Conservation (phyloP, 2,888 invertebrate species). For the Sericinus montela region DNA sequence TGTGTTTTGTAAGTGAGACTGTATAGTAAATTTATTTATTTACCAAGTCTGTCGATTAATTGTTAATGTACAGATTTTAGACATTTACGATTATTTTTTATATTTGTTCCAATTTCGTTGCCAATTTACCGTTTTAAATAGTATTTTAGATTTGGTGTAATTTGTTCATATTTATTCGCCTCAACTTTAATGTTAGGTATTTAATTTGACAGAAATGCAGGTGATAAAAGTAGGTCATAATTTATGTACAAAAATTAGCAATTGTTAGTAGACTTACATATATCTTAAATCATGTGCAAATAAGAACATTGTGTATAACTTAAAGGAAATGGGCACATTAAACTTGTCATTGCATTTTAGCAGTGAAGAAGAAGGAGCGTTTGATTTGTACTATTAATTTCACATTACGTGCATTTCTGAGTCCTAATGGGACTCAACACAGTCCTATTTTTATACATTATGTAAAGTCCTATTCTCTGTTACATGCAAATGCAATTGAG, state of each 20-base stretch:
- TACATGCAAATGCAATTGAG: conserved; percentile 65
- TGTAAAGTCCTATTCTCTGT: conserved; percentile 74
- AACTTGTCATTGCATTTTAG: conserved; percentile 73
- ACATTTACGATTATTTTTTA: conserved; percentile 62
- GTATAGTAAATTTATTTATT: conserved; percentile 75
- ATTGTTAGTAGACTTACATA: conserved; percentile 68
- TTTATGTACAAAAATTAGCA: conserved; percentile 71
- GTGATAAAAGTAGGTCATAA: conserved; percentile 66
- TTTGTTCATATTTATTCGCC: conserved; percentile 55
- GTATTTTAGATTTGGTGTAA: conserved; percentile 44
- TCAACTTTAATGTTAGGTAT: conserved; percentile 45
- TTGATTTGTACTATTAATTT: conserved; percentile 67
- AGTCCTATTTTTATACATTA: conserved; percentile 79
- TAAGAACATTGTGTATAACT: conserved; percentile 59
- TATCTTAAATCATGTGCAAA: conserved; percentile 75
- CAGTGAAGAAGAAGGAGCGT: conserved; percentile 59
- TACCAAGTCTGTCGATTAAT: conserved; percentile 62
- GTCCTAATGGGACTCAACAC: conserved; percentile 63
- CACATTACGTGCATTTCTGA: conserved; percentile 73
- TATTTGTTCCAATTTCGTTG: conserved; percentile 63
- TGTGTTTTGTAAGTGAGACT: conserved; percentile 68
- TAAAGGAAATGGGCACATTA: conserved; percentile 49
- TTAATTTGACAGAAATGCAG: conserved; percentile 56
- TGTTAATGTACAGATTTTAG: conserved; percentile 68
- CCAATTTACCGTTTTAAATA: conserved; percentile 49